Percentiles rank a stretch among this genome's conserved stretches.
Conservation (phyloP, 2,113 vertebrate genomes). For the Isurus oxyrinchus region DNA sequence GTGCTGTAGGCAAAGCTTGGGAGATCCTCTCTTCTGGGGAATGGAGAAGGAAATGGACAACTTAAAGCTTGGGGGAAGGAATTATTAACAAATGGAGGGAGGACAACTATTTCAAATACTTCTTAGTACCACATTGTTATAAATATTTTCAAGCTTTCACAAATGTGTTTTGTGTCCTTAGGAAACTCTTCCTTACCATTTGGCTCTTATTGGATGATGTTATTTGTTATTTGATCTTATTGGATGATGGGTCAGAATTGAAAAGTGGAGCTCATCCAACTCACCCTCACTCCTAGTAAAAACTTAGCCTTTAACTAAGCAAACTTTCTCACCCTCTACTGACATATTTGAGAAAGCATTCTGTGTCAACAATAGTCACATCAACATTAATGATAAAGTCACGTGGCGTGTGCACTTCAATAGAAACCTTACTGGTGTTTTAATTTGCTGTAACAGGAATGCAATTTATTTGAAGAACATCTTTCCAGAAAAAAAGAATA, state of each 20-base stretch:
- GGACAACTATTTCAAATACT: background rate
- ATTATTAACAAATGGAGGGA: background rate
- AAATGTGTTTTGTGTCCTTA: background rate
- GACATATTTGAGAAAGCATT: background rate
- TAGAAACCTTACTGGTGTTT: background rate
- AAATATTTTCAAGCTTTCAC: background rate
- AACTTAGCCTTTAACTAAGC: background rate
- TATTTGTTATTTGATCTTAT: background rate
- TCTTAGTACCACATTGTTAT: background rate
- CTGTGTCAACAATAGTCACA: background rate
- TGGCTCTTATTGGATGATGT: background rate
- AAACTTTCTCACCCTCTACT: background rate
- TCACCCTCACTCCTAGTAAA: background rate
- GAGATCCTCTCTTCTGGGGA: background rate
- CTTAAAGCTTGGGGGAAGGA: background rate
- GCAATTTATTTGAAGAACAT: background rate
- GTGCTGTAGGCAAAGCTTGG: background rate
- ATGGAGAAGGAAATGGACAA: background rate
- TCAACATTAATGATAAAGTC: background rate
- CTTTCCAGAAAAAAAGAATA: background rate
- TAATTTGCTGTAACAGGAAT: background rate
- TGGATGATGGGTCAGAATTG: background rate
- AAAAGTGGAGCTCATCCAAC: background rate
- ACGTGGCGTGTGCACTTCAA: background rate
- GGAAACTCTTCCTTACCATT: background rate